Evolutionary conservation across 2,113 vertebrate genomes (phyloP).

Genomic region (Nannobrachium achirus): DNA sequence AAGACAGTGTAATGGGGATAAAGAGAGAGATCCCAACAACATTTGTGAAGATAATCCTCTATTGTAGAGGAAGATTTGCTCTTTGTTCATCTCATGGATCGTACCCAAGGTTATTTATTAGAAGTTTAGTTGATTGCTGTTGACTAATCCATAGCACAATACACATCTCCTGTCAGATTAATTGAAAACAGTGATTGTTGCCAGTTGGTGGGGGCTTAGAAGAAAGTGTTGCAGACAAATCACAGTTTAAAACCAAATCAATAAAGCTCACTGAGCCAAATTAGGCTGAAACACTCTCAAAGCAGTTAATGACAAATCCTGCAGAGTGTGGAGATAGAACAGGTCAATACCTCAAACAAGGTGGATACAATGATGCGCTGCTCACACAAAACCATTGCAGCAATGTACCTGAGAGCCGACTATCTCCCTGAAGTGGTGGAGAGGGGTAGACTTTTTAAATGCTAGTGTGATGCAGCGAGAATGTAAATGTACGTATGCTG

Average conservation of each 20-base stretch:
- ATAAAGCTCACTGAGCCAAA: slow-evolving; percentile 70
- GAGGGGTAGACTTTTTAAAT: slow-evolving; percentile 23
- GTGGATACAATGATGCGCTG: slow-evolving; percentile 50
- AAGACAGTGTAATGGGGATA: slow-evolving; percentile 13
- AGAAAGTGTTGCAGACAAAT: slow-evolving; percentile 70
- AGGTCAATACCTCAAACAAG: slow-evolving; percentile 67
- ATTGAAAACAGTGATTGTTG: slow-evolving; percentile 69
- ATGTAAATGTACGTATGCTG: slow-evolving; percentile 43
- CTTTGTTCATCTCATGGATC: slow-evolving; percentile 42
- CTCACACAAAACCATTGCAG: slow-evolving; percentile 42
- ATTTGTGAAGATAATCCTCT: slow-evolving; percentile 51
- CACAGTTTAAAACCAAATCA: slow-evolving; percentile 75
- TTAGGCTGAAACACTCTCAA: slow-evolving; percentile 70
- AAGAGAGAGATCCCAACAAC: slow-evolving; percentile 30
- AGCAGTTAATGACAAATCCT: slow-evolving; percentile 69
- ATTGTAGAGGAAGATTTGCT: slow-evolving; percentile 27
- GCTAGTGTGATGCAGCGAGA: slow-evolving; percentile 18
- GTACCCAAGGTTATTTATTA: slow-evolving; percentile 56
- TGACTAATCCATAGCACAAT: slow-evolving; percentile 65
- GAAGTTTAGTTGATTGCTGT: slow-evolving; percentile 31
- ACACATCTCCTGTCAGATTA: slow-evolving; percentile 62
- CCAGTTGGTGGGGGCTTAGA: slow-evolving; percentile 52
- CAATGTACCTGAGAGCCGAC: neutral
- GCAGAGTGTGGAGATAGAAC: slow-evolving; percentile 45
- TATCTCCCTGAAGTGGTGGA: neutral